Base-by-base conservation (phyloP, 2,888 invertebrate genomes). In the Nemotelus nigrinus region DNA sequence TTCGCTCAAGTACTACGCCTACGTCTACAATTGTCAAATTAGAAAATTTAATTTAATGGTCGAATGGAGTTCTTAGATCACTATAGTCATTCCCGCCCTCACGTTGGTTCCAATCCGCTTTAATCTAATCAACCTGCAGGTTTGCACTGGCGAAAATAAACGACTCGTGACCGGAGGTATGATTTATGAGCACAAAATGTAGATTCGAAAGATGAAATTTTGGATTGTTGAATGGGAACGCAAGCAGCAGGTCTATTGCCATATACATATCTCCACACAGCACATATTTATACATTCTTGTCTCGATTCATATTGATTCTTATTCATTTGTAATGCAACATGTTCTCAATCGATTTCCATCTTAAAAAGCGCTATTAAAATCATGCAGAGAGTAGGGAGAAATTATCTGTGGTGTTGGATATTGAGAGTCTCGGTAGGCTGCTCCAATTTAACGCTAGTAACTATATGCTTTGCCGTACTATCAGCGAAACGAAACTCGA, bases 271-370 rank as follows among this genome's bases (percentile, higher is more conserved):
- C 25, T 25, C 25, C 25, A 25, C 25, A 25, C 25, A 25, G 25
- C 25, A 25, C 25, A 25, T 25, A 71, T 65, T 80, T 80, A 80
- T 64, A 63, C 76, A 80, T 80, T 80, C 80, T 53, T 68, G 76
- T 78, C 80, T 80, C 80, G 80, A 77, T 76, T 76, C 74, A 72
- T 78, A 80, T 80, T 78, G 78, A 76, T 64, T 77, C 65, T 10
- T 41, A 48, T 76, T 76, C 48, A 68, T 64, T 72, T 77, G 41
- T 57, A 78, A 74, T 74, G 70, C 72, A 78, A 78, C 58, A 58
- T 72, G 67, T 53, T 64, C 39, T 4, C n/a, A 76, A 79, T 79
- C 77, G 79, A 79, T 79, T 79, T 58, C 76, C 74, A 41, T 76
- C 72, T 78, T 79, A 77, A 77, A 79, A 76, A 68, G 64, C 50